Conservation (phyloP, 2,797 vertebrate genomes). For the Coreius guichenoti region DNA sequence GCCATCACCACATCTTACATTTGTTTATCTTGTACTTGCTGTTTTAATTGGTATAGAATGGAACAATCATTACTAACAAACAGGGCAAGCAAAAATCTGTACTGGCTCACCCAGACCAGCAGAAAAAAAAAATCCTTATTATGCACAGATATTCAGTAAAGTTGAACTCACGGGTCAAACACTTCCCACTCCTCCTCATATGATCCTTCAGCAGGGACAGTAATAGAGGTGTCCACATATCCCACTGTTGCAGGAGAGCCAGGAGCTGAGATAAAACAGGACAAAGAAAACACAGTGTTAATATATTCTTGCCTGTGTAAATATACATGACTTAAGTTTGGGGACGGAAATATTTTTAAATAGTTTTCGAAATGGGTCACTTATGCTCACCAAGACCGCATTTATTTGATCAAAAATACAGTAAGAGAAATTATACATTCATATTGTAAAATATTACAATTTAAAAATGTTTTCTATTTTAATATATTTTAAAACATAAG, state of each 20-base stretch:
- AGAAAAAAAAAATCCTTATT: neutral
- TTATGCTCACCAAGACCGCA: neutral
- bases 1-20: neutral
- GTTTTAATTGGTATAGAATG: neutral
- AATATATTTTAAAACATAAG: neutral
- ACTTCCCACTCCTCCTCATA: slow-evolving; percentile 99
- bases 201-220: slow-evolving; percentile 88
- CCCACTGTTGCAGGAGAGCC: slow-evolving; percentile 87
- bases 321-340: neutral
- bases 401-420: neutral
- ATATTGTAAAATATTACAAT: neutral
- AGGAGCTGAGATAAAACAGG: slow-evolving; percentile 77
- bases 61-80: neutral
- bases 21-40: neutral
- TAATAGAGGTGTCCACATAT: slow-evolving; percentile 81
- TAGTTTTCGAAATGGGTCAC: neutral
- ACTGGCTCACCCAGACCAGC: neutral
- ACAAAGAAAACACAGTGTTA: neutral
- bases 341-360: too few species aligned
- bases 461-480: neutral
- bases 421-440: neutral
- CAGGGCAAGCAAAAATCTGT: too few species aligned
- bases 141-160: neutral
- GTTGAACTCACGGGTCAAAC: slow-evolving; percentile 94
- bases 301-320: neutral